Conservation (phyloP, 2,797 vertebrate genomes). For the Pipistrellus nathusii region DNA sequence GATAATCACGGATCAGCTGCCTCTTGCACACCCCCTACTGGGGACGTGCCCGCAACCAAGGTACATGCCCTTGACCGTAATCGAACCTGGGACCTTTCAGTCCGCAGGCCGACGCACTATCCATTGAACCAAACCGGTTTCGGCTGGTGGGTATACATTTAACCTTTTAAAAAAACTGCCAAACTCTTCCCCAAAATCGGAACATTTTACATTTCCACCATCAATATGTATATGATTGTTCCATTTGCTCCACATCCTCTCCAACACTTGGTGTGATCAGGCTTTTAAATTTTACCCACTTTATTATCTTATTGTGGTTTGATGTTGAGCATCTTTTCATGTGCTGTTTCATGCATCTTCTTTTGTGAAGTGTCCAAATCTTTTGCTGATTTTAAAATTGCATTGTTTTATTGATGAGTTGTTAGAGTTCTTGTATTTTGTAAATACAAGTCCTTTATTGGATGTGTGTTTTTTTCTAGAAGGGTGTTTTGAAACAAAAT, state of each 20-base stretch:
- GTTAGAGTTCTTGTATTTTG: background rate
- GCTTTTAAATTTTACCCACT: background rate
- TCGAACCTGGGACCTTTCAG: no score
- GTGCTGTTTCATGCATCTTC: background rate
- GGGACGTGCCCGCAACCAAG: no score
- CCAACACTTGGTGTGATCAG: background rate
- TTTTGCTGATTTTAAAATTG: conserved; percentile 4
- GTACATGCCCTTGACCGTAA: no score
- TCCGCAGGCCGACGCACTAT: no score
- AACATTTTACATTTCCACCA: background rate
- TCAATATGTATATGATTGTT: background rate
- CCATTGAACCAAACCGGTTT: no score
- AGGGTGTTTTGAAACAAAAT: conserved; percentile 34
- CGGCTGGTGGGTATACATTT: background rate
- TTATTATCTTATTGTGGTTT: conserved; percentile 10
- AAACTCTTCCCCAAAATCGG: background rate
- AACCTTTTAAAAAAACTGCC: background rate
- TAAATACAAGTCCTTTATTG: conserved; percentile 18
- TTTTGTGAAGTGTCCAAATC: conserved; percentile 12
- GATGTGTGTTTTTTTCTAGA: conserved; percentile 26
- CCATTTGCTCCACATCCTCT: background rate
- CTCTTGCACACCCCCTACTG: no score
- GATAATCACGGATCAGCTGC: no score
- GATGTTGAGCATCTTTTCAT: conserved; percentile 20
- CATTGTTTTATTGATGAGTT: background rate